Conservation (phyloP, 2,113 vertebrate species). For the Benitochromis conjunctus region DNA sequence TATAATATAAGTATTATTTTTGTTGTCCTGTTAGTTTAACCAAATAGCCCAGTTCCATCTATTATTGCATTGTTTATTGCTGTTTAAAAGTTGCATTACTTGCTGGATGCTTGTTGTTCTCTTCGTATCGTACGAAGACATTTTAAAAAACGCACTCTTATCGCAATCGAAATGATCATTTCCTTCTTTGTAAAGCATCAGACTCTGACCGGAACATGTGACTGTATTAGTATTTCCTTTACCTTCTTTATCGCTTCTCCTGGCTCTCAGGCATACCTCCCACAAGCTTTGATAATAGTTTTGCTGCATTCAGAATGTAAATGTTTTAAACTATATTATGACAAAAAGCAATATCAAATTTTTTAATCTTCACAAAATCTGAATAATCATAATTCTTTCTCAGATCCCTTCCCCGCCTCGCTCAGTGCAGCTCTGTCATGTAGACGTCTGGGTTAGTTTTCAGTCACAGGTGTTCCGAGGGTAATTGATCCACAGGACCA, state of each 20-base stretch:
- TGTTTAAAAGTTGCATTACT: neutral
- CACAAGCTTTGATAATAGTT: neutral
- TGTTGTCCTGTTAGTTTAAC: neutral
- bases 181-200: fast-evolving
- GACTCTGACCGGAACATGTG: neutral
- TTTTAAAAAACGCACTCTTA: neutral
- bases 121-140: fast-evolving
- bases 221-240: neutral
- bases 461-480: constrained; percentile 30
- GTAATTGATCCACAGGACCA: neutral
- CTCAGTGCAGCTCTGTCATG: neutral
- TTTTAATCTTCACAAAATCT: neutral
- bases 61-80: neutral
- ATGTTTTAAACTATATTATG: neutral
- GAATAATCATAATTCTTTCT: neutral
- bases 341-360: fast-evolving
- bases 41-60: neutral
- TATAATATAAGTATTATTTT: neutral
- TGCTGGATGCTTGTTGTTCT: neutral
- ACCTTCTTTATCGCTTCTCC: neutral
- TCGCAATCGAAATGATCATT: neutral
- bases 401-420: neutral
- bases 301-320: neutral
- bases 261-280: neutral
- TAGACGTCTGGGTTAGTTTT: neutral